These are phyloP conservation scores for Plectrocnemia conspersa DNA, from an alignment of 1,140 invertebrate genomes.

Conservation along the genomic window DNA sequence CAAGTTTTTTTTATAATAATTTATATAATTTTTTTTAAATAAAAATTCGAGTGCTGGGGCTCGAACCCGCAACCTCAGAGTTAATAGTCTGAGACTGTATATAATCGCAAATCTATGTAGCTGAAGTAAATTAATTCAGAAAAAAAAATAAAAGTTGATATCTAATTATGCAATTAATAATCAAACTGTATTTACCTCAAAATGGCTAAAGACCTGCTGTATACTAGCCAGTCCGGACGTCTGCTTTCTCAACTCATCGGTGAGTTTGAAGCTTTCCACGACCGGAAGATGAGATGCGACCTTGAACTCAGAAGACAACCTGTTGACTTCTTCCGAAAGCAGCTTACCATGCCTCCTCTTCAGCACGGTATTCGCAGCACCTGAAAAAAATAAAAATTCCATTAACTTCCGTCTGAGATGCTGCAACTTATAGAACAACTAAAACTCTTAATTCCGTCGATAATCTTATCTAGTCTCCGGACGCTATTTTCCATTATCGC, in stretches of 20 bases:
- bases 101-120: no score
- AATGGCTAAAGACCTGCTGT: conserved; percentile 94
- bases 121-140: no score
- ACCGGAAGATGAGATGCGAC: conserved; percentile 88
- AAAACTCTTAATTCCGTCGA: no score
- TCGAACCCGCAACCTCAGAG: no score
- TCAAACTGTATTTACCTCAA: conserved; percentile 94
- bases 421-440: no score
- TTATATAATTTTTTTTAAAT: no score
- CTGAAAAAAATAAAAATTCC: background rate
- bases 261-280: conserved; percentile 93
- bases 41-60: no score
- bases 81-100: no score
- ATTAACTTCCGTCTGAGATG: no score
- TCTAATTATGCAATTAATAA: no score
- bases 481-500: conserved; percentile 4
- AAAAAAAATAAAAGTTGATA: no score
- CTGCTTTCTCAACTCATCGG: conserved; percentile 86
- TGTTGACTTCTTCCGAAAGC: conserved; percentile 81
- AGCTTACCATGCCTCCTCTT: conserved; percentile 84
- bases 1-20: no score
- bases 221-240: conserved; percentile 94
- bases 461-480: background rate
- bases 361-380: conserved; percentile 81
- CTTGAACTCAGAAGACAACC: conserved; percentile 82